Conservation (phyloP, 2,797 vertebrate species). For the Delichon dasypus region DNA sequence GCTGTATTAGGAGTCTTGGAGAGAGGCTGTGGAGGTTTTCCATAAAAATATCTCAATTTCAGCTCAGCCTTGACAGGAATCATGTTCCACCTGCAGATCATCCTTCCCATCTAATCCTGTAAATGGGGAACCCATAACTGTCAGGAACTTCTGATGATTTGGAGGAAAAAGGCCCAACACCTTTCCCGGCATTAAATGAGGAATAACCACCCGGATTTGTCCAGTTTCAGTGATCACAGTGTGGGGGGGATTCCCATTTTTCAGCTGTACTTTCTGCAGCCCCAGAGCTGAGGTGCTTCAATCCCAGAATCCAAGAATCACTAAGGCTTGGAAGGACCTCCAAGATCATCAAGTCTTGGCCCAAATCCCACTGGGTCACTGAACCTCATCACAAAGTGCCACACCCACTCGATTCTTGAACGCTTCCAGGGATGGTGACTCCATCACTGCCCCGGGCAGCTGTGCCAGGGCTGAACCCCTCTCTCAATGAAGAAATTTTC, state of each 20-base stretch:
- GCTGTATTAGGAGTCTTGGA: not conserved
- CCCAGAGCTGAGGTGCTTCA: not conserved
- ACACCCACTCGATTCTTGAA: not conserved
- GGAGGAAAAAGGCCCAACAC: not conserved
- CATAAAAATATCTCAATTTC: not conserved
- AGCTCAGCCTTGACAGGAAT: not conserved
- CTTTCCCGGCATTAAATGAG: not conserved
- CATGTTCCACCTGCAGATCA: fast-evolving
- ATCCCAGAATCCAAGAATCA: not conserved
- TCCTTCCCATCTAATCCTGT: fast-evolving
- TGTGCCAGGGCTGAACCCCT: not conserved
- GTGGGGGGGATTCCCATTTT: not conserved
- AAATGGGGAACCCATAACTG: not conserved
- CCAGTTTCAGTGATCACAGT: not conserved
- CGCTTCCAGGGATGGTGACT: not conserved
- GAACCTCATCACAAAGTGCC: not conserved
- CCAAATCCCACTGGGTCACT: not conserved
- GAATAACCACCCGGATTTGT: not conserved
- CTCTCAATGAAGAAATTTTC: not conserved
- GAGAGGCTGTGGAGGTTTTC: not conserved
- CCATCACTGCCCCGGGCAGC: not conserved
- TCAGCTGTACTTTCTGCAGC: not conserved
- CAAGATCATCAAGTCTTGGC: not conserved
- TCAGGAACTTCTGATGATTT: not conserved
- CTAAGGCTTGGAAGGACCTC: not conserved